Evolutionary conservation across 2,797 vertebrate genomes (phyloP).

Genomic region (Pelobates cultripes): DNA sequence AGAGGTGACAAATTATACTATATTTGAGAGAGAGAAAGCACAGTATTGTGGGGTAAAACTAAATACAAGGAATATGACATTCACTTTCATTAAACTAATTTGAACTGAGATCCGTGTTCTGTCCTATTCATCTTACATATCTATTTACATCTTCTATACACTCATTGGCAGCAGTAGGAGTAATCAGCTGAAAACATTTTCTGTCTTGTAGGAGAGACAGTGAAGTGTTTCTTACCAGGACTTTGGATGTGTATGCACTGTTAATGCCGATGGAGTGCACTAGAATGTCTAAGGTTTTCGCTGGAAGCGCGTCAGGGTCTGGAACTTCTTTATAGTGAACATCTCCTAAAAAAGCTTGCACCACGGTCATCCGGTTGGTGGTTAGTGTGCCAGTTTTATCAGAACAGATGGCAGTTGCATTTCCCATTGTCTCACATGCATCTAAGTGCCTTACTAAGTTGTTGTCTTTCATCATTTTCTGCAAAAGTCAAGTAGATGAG

Average conservation of each 20-base stretch:
- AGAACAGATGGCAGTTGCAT: constrained; percentile 97
- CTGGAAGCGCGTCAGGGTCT: constrained; percentile 80
- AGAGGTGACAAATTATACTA: too few relatives aligned
- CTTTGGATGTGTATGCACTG: constrained; percentile 96
- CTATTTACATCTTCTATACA: too few relatives aligned
- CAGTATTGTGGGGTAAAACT: too few relatives aligned
- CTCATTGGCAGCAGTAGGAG: too few relatives aligned
- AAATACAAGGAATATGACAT: too few relatives aligned
- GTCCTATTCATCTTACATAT: too few relatives aligned
- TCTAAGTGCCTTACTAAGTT: constrained; percentile 97
- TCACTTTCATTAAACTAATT: too few relatives aligned
- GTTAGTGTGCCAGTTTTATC: constrained; percentile 98
- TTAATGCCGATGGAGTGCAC: constrained; percentile 91
- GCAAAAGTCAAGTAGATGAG: constrained; percentile 43
- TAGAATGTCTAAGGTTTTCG: constrained; percentile 86
- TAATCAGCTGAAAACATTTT: too few relatives aligned
- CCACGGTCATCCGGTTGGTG: constrained; percentile 96
- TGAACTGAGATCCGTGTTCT: too few relatives aligned
- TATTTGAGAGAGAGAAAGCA: too few relatives aligned
- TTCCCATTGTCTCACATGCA: constrained; percentile 98
- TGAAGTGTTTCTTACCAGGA: constrained; percentile 82
- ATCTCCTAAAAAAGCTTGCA: constrained; percentile 86
- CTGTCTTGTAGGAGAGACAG: too few relatives aligned
- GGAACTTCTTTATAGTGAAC: constrained; percentile 91
- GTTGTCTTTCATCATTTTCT: constrained; percentile 99